A percentile compares a stretch with the other conserved stretches of the same genome.
phyloP scores from a whole-genome alignment of 2,113 vertebrate species.

The Dipodomys stephensi region DNA sequence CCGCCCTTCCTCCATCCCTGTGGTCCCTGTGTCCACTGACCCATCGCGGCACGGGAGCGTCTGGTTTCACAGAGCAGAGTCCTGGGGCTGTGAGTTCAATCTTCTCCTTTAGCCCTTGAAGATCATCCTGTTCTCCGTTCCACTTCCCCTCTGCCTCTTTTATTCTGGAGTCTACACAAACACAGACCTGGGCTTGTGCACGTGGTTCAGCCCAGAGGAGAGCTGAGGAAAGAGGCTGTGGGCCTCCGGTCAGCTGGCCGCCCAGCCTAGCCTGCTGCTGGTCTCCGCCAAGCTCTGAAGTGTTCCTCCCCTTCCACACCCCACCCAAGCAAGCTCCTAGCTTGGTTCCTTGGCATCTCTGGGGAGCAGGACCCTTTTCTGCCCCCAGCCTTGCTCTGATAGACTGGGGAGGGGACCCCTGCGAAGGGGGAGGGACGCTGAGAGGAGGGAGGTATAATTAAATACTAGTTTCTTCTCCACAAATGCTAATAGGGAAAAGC shows the following conservation, averaged over 20 bases:
- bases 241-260: neutral
- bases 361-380: neutral
- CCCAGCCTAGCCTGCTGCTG: fast-evolving
- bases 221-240: neutral
- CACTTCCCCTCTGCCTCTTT: neutral
- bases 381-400: neutral
- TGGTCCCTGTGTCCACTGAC: neutral
- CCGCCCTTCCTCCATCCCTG: neutral
- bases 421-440: constrained; percentile 9
- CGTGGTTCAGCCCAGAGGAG: neutral
- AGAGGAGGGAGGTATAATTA: constrained; percentile 81
- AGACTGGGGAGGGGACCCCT: neutral
- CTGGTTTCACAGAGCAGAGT: too few relatives aligned
- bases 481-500: constrained; percentile 90
- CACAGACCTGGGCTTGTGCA: neutral
- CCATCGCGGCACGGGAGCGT: neutral
- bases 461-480: constrained; percentile 86
- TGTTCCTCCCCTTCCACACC: fast-evolving
- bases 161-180: neutral
- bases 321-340: neutral
- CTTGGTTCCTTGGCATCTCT: neutral
- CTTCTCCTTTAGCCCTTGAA: neutral
- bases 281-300: neutral
- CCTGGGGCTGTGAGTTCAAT: fast-evolving
- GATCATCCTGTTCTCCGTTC: neutral